Conservation (phyloP, 2,113 vertebrate species). For the Puffinus mauretanicus region DNA sequence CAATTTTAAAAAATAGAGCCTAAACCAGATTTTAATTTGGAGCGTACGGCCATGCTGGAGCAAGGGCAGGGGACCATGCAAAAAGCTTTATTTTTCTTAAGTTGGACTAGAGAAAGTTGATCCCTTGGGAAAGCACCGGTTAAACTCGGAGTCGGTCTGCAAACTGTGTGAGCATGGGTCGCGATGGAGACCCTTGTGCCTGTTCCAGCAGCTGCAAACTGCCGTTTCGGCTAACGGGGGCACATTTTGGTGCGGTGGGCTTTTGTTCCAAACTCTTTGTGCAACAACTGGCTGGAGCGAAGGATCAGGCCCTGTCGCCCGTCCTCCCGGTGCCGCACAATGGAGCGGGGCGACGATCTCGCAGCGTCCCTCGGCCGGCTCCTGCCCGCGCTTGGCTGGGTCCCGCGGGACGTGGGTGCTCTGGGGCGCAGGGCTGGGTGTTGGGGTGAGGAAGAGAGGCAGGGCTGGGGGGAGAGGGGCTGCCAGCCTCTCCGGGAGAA, state of each 20-base stretch:
- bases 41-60: neutral
- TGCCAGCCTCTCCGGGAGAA: neutral
- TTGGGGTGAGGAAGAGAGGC: neutral
- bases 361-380: neutral
- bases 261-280: slow-evolving; percentile 64
- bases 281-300: neutral
- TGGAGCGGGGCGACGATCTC: neutral
- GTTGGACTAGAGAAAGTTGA: neutral
- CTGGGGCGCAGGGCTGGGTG: neutral
- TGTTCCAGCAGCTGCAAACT: neutral
- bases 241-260: neutral
- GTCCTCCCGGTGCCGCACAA: neutral
- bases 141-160: fast-evolving
- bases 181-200: neutral
- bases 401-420: neutral
- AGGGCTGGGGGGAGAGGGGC: neutral
- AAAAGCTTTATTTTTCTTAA: neutral
- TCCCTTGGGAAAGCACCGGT: neutral
- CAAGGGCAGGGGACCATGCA: neutral
- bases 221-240: neutral
- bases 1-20: fast-evolving
- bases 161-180: neutral
- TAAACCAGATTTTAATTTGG: neutral
- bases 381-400: neutral
- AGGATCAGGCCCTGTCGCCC: neutral